Percentiles rank a stretch among this genome's conserved stretches.
Conservation (phyloP, 2,888 invertebrate genomes). For the Andrena bicolor region DNA sequence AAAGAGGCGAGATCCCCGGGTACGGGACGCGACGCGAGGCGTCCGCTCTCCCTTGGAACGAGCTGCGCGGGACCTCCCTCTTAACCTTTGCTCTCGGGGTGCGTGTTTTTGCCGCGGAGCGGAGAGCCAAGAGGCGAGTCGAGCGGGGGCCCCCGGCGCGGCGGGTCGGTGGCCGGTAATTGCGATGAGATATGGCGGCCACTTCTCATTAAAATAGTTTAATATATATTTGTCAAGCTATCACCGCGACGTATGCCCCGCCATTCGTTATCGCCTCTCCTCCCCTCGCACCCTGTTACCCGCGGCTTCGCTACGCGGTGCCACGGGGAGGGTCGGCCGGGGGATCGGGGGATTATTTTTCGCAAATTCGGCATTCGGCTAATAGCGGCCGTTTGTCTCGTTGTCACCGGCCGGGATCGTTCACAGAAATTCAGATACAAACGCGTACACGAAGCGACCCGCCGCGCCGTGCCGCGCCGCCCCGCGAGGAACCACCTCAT, state of each 20-base stretch:
- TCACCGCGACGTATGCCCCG: conserved; percentile 75
- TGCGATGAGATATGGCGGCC: conserved; percentile 83
- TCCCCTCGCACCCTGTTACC: conserved; percentile 14
- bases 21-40: conserved; percentile 1
- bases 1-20: conserved; percentile 7
- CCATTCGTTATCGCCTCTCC: conserved; percentile 74
- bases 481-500: conserved; percentile 14
- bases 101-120: conserved; percentile 72
- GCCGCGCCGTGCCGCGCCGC: background rate
- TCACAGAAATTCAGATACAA: conserved; percentile 36
- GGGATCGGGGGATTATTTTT: conserved; percentile 72
- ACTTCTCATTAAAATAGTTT: conserved; percentile 84
- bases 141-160: conserved; percentile 52
- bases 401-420: conserved; percentile 74
- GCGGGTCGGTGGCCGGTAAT: conserved; percentile 78
- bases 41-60: conserved; percentile 23
- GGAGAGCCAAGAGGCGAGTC: conserved; percentile 59
- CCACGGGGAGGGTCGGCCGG: conserved; percentile 13
- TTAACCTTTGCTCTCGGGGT: conserved; percentile 79
- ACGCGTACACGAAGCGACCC: conserved; percentile 19
- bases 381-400: conserved; percentile 78
- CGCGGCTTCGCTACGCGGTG: conserved; percentile 19
- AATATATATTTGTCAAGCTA: conserved; percentile 83
- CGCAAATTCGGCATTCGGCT: conserved; percentile 77
- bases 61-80: conserved; percentile 66